A percentile compares a stretch with the other conserved stretches of the same genome.
Evolutionary conservation across 2,888 invertebrate genomes (phyloP).

Genomic region (Chydorus sphaericus): DNA sequence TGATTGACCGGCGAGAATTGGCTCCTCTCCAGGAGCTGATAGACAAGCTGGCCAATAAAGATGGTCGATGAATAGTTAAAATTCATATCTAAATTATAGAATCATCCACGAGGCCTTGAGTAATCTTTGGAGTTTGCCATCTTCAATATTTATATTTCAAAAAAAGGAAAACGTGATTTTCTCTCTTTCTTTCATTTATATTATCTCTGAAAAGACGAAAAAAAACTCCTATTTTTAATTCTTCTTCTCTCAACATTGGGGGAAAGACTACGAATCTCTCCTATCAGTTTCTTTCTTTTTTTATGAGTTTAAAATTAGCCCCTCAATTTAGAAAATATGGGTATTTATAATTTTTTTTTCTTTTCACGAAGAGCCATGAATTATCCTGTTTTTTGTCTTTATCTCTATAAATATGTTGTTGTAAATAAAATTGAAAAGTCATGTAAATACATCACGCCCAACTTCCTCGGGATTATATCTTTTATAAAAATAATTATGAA

Average conservation of each 20-base stretch:
- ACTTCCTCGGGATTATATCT: neutral
- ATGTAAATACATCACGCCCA: neutral
- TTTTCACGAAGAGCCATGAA: neutral
- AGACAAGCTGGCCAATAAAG: conserved; percentile 84
- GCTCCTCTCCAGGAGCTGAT: conserved; percentile 95
- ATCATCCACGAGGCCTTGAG: conserved; percentile 4
- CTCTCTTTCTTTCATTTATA: neutral
- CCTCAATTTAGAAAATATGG: too few species aligned
- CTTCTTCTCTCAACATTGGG: too few species aligned
- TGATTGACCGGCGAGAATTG: conserved; percentile 90
- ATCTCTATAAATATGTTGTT: too few species aligned
- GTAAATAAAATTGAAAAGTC: neutral
- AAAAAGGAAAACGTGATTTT: neutral
- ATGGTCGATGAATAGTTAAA: conserved; percentile 25
- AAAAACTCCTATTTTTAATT: neutral
- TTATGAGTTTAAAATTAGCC: too few species aligned
- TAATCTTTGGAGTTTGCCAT: neutral
- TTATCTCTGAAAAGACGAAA: neutral
- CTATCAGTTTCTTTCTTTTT: too few species aligned
- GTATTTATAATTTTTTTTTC: neutral
- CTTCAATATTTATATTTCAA: neutral
- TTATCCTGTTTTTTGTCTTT: neutral
- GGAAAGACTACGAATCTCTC: too few species aligned
- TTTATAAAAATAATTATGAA: too few species aligned
- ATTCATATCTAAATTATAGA: neutral